Percentiles rank a stretch among this genome's conserved stretches.
Conservation (phyloP, 2,888 invertebrate species). For the Dorcus hopei region DNA sequence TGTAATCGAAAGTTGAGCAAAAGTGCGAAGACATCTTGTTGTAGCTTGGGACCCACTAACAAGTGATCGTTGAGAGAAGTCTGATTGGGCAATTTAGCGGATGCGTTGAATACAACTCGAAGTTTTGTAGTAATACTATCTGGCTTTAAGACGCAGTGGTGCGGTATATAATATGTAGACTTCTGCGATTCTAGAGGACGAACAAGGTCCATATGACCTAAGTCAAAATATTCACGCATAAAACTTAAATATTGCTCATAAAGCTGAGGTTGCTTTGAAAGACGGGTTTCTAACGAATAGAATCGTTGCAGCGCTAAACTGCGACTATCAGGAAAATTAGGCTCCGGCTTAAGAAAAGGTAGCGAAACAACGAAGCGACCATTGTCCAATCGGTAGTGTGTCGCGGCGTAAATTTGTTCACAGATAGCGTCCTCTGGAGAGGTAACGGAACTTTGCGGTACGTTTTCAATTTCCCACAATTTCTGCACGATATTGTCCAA, state of each 20-base stretch:
- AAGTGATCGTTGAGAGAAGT: constrained; percentile 12
- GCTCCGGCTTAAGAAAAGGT: not conserved
- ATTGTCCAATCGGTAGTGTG: not conserved
- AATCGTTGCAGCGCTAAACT: not conserved
- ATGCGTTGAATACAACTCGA: constrained; percentile 8
- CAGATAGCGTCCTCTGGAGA: not conserved
- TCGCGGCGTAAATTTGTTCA: not conserved
- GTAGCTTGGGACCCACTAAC: not conserved
- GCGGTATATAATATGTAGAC: not conserved
- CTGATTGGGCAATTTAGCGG: not conserved
- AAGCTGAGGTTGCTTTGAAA: not conserved
- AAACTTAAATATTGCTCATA: not conserved
- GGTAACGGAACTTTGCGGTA: not conserved
- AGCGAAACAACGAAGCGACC: not conserved
- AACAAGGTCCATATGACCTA: not conserved
- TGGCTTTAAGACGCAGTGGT: not conserved
- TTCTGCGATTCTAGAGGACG: not conserved
- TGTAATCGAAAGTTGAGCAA: constrained; percentile 11
- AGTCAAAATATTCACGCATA: not conserved
- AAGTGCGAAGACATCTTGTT: constrained; percentile 15
- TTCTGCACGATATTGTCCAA: not conserved
- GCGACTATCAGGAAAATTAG: not conserved
- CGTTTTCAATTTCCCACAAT: not conserved
- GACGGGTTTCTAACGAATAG: not conserved
- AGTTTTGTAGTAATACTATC: constrained; percentile 5